A percentile compares a stretch with the other conserved stretches of the same genome.
Evolutionary conservation across 1,140 invertebrate species (phyloP).

Genomic region (Mycetomoellerius zeteki): DNA sequence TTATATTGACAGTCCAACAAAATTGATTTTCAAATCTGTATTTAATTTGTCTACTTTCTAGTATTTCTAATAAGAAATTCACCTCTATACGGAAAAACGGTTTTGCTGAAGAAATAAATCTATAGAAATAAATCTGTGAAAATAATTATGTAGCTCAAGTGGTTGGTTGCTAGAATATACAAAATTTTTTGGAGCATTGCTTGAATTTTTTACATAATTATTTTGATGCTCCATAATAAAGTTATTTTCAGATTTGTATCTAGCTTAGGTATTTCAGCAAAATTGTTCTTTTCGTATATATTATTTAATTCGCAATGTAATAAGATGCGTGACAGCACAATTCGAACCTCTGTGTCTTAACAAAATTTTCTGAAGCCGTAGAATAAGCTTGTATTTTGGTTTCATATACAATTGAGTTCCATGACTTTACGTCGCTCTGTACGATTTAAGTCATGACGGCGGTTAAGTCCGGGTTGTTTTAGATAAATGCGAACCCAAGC

Average conservation of each 20-base stretch:
- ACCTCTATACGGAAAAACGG: background rate
- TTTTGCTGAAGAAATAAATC: too few relatives aligned
- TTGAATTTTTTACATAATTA: too few relatives aligned
- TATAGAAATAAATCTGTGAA: too few relatives aligned
- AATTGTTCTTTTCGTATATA: too few relatives aligned
- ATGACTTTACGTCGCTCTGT: slow-evolving; percentile 5
- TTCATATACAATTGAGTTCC: slow-evolving; percentile 17
- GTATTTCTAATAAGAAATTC: background rate
- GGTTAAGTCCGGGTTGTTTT: slow-evolving; percentile 58
- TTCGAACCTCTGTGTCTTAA: too few relatives aligned
- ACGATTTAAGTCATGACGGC: background rate
- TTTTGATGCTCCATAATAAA: too few relatives aligned
- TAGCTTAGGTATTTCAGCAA: too few relatives aligned
- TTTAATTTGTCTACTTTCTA: background rate
- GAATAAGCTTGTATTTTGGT: background rate
- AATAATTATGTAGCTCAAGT: too few relatives aligned
- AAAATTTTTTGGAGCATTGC: too few relatives aligned
- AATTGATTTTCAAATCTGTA: background rate
- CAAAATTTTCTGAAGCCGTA: background rate
- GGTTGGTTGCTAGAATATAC: too few relatives aligned
- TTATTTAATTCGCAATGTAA: background rate
- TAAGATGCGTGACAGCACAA: background rate
- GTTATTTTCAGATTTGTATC: too few relatives aligned
- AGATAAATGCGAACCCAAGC: slow-evolving; percentile 21
- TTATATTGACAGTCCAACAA: background rate